phyloP scores from a whole-genome alignment of 2,797 vertebrate species.

The Silurus lanzhouensis region DNA sequence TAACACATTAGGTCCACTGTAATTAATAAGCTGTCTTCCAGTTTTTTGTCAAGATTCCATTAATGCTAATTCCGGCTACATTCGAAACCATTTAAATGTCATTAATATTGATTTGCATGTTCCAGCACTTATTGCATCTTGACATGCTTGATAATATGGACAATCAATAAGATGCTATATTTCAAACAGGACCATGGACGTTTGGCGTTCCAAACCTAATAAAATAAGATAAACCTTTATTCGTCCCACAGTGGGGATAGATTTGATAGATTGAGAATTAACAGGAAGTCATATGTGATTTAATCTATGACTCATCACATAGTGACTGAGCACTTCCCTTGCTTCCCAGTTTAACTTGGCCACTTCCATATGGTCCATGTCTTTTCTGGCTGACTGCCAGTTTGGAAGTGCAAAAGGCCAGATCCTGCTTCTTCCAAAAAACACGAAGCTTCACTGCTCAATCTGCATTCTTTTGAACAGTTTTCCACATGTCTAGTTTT shows the following conservation, averaged over 20 bases:
- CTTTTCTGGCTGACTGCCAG: background rate
- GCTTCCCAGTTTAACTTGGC: constrained; percentile 25
- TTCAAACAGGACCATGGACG: background rate
- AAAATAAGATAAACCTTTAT: too few relatives aligned
- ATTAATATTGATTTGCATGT: background rate
- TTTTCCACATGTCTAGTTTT: background rate
- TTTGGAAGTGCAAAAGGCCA: constrained; percentile 32
- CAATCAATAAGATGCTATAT: background rate
- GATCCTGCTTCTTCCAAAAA: constrained; percentile 12
- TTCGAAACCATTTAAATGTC: background rate
- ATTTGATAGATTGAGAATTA: background rate
- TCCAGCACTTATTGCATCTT: background rate
- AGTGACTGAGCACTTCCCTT: background rate
- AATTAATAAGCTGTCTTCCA: constrained; percentile 25
- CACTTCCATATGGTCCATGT: background rate
- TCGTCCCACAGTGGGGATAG: too few relatives aligned
- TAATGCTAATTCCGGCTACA: background rate
- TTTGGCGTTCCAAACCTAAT: background rate
- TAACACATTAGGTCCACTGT: constrained; percentile 1
- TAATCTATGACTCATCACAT: background rate
- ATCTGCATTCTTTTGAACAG: background rate
- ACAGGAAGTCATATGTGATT: background rate
- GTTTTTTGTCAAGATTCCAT: background rate
- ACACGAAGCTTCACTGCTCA: background rate
- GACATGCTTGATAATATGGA: background rate